Evolutionary conservation across 2,797 vertebrate genomes (phyloP), one percentile per base, ranked within the genome.

Genomic region (Cirrhinus mrigala): DNA sequence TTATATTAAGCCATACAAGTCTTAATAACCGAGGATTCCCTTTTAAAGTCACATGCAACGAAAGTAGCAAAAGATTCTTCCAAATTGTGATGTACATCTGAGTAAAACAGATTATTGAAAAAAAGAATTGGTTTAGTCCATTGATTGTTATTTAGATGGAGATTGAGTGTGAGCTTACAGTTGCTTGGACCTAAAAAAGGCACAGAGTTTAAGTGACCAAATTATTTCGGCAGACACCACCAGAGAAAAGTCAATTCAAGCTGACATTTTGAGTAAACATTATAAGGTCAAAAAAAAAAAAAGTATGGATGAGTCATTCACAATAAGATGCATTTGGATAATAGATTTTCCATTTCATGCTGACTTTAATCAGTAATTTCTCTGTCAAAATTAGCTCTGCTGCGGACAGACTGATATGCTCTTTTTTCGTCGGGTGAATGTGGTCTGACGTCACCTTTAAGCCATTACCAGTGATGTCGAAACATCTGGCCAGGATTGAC

Each of bases 401-500:
- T 40, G 70, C 70, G 16, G 79, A 85, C 75, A 69, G 60, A 78
- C 50, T 50, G 56, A 79, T 64, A 66, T 71, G 22, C 18, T 79
- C 37, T 60, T 16, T 68, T 27, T 50, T 27, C 16, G n/a, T 33
- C 22, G 48, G 22, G 69, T 22, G 68, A 77, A 50, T 48, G n/a
- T 18, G 11, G 37, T 78, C 14, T 69, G 62, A 77, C 48, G 52
- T 70, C 48, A 78, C 62, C 14, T 37, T 18, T 71, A 29, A 82
- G 40, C 22, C 52, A 56, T 56, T 24, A 22, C n/a, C 33, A 27
- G 44, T 29, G 16, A 84, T 77, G 82, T 56, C 9, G 64, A 79
- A 85, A 85, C 66, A 64, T 74, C 37, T 69, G 81, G 74, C 14
- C n/a, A n/a, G 15, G 24, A 48, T 84, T 68, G 50, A 87, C 76